Base-by-base conservation (phyloP, 1,140 invertebrate species). In the Cryptotermes secundus region DNA sequence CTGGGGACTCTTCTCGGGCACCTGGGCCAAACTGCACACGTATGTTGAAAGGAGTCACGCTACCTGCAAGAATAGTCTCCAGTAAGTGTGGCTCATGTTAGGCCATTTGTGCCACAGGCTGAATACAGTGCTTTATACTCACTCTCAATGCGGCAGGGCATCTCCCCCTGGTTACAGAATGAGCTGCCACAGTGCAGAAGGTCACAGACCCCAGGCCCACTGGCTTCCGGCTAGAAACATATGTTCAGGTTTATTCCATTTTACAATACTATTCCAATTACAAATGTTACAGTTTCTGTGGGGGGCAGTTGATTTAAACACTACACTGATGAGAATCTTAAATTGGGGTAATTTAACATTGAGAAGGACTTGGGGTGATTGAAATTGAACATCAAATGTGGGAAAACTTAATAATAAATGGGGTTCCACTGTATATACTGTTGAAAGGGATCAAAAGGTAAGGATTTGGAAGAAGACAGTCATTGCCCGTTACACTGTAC, bases 41-140 rank as follows among this genome's bases (percentile, higher is more conserved):
- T 38, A 96, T 93, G n/a, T 93, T 93, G 88, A 96, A 96, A 1
- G 95, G 95, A 0, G 92, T 93, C 3, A 93, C 93, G 36, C 93
- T 95, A 85, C 88, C 88, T 89, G 36, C 24, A 80, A 84, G 34
- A 80, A 72, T 9, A 72, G 0, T 84, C 84, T 83, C 83, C 59
- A 72, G n/a, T 72, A 31, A n/a, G 7, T 14, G n/a, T 72, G n/a
- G n/a, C n/a, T n/a, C 2, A 72, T 72, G 59, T 72, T 12, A 3
- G 19, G n/a, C 59, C 31, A 9, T n/a, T n/a, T 72, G 7, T n/a
- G 31, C n/a, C 14, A 10, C 36, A 24, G 10, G 34, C 16, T 22
- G 38, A 38, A 36, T 34, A 36, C 22, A 80, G n/a, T 4, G n/a
- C 3, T n/a, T 31, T 24, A 42, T 38, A 79, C 83, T 84, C 72